Evolutionary conservation across 2,113 vertebrate species (phyloP).

Genomic region (Zosterops borbonicus): DNA sequence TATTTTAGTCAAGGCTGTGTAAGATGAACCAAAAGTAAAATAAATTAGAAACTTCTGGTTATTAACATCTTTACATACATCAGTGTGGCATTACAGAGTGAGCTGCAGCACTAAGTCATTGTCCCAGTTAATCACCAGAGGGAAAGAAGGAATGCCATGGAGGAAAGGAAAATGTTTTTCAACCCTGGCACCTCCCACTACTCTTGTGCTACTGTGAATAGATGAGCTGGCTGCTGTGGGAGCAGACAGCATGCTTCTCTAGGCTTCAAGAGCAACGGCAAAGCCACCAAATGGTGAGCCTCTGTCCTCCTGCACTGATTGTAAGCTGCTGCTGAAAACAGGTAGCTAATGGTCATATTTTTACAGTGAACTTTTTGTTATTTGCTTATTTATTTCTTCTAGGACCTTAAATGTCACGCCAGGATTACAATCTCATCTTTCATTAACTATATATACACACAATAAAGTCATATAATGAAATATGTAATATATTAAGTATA

Average conservation of each 20-base stretch:
- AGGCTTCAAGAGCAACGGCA: background rate
- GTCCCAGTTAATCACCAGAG: background rate
- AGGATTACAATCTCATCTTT: background rate
- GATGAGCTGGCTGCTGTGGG: too few relatives aligned
- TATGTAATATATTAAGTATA: background rate
- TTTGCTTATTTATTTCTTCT: background rate
- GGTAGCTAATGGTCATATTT: background rate
- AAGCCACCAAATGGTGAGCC: background rate
- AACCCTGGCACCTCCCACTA: background rate
- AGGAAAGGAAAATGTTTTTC: background rate
- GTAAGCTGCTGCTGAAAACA: background rate
- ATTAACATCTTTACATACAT: background rate
- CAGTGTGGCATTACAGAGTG: background rate
- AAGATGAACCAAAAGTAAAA: background rate
- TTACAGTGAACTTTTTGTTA: background rate
- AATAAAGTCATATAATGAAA: background rate
- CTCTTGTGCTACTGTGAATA: background rate
- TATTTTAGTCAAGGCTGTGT: background rate
- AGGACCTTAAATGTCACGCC: background rate
- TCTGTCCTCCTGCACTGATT: background rate
- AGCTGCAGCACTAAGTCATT: background rate
- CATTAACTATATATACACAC: background rate
- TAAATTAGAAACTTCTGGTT: background rate
- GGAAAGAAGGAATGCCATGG: background rate
- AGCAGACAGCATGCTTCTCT: background rate